Conservation (phyloP, 2,797 vertebrate genomes). For the Margarornis squamiger region DNA sequence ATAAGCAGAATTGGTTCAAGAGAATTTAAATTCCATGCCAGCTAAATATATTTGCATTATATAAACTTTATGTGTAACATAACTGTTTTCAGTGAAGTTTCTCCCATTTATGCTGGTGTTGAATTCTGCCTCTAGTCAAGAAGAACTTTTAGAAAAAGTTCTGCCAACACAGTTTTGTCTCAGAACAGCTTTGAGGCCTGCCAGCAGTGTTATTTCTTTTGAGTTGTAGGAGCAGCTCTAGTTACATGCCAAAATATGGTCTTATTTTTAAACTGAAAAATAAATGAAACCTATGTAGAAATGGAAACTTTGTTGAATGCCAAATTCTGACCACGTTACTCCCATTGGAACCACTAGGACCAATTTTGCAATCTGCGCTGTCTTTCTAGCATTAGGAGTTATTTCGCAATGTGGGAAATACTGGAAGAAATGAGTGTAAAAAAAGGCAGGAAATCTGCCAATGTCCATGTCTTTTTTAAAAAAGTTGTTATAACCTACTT, state of each 20-base stretch:
- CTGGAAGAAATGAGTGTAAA: slow-evolving; percentile 31
- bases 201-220: slow-evolving; percentile 47
- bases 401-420: slow-evolving; percentile 48
- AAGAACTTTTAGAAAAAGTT: slow-evolving; percentile 31
- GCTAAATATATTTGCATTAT: slow-evolving; percentile 37
- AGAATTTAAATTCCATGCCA: neutral
- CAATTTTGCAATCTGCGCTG: slow-evolving; percentile 19
- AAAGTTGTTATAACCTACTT: neutral
- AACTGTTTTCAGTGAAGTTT: slow-evolving; percentile 10
- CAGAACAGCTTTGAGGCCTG: slow-evolving; percentile 9
- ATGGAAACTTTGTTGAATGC: slow-evolving; percentile 49
- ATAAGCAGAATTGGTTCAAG: neutral
- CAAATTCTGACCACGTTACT: slow-evolving; percentile 37
- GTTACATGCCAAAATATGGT: slow-evolving; percentile 39
- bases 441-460: slow-evolving; percentile 18
- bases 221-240: slow-evolving; percentile 23
- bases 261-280: slow-evolving; percentile 62
- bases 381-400: slow-evolving; percentile 25
- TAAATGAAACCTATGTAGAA: slow-evolving; percentile 53
- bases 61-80: neutral
- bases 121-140: slow-evolving; percentile 51
- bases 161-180: slow-evolving; percentile 46
- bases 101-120: slow-evolving; percentile 4
- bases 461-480: neutral
- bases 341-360: slow-evolving; percentile 34